Evolutionary conservation across 2,113 vertebrate genomes (phyloP), one percentile per base, ranked within the genome.

Genomic region (Agapornis roseicollis): DNA sequence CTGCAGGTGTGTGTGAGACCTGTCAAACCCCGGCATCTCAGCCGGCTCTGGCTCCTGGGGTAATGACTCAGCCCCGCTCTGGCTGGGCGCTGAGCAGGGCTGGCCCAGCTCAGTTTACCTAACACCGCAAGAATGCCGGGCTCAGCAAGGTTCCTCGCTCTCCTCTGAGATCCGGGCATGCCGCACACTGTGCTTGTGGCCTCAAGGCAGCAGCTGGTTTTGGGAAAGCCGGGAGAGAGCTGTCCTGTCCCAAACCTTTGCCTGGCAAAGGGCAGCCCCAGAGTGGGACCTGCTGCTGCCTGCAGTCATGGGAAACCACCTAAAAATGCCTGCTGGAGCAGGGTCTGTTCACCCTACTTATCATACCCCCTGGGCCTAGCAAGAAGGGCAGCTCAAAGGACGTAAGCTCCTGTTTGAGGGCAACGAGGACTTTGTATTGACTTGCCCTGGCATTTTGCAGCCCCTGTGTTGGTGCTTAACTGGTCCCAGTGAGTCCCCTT

Each of bases 31-130:
- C 50, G 9, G 58, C 0, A 4, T 8, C 77, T 56, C 3, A 5
- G 66, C 53, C 4, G 4, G 24, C 81, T 71, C 78, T 14, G 93
- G 17, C 84, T 81, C 8, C 77, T 6, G 16, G 41, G 18, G 0
- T 3, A 58, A 27, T 93, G 90, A 91, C 78, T 93, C 95, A 94
- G 85, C 60, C 85, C 90, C 12, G 84, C 20, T 29, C 84, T 91
- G 94, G 76, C 92, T 71, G 16, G 56, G 89, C 1, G 27, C 88
- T 64, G 86, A 88, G 95, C 56, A 1, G 61, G 73, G 49, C 92
- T 93, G 0, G 60, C 88, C 82, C 35, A 94, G 85, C 78, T 73
- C 56, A 2, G 85, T 47, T 96, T 93, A 87, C 84, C 89, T 87
- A 74, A 95, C 0, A 1, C 52, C 0, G 15, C 61, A 91, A 84